Conservation (phyloP, 2,888 invertebrate genomes). For the Drosophila paranaensis region DNA sequence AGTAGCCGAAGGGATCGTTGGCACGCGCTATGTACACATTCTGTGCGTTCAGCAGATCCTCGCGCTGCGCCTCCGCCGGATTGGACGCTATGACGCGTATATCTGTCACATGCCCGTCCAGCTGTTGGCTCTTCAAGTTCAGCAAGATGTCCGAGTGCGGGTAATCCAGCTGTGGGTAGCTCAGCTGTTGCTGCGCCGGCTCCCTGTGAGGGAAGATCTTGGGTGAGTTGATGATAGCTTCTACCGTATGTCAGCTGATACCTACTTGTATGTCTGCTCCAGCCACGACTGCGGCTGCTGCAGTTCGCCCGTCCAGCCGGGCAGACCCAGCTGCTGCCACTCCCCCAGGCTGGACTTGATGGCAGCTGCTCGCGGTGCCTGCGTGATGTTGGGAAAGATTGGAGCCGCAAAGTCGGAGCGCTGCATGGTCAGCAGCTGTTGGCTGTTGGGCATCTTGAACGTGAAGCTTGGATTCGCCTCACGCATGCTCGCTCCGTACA, state of each 20-base stretch:
- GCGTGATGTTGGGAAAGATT: conserved; percentile 81
- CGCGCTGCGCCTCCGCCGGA: conserved; percentile 23
- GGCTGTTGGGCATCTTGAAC: conserved; percentile 73
- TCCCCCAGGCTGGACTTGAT: conserved; percentile 51
- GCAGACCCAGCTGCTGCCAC: conserved; percentile 81
- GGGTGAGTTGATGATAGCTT: too few relatives aligned
- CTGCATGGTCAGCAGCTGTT: conserved; percentile 67
- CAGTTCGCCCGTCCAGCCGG: conserved; percentile 82
- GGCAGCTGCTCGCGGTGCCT: conserved; percentile 8
- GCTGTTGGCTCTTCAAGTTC: conserved; percentile 48
- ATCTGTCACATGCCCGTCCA: conserved; percentile 63
- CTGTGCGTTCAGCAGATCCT: conserved; percentile 56
- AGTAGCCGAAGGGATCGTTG: conserved; percentile 84
- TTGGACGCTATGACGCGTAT: conserved; percentile 52
- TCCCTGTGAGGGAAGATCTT: conserved; percentile 30
- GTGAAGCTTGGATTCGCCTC: conserved; percentile 74
- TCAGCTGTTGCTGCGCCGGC: background rate
- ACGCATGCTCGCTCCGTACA: conserved; percentile 76
- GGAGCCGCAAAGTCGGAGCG: conserved; percentile 80
- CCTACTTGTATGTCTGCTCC: conserved; percentile 63
- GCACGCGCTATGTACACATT: conserved; percentile 82
- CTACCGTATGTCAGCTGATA: background rate
- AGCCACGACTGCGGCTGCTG: conserved; percentile 33
- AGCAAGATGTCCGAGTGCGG: conserved; percentile 52
- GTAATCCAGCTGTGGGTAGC: conserved; percentile 26